Conservation (phyloP, 2,113 vertebrate genomes). For the Syngnathus floridae region DNA sequence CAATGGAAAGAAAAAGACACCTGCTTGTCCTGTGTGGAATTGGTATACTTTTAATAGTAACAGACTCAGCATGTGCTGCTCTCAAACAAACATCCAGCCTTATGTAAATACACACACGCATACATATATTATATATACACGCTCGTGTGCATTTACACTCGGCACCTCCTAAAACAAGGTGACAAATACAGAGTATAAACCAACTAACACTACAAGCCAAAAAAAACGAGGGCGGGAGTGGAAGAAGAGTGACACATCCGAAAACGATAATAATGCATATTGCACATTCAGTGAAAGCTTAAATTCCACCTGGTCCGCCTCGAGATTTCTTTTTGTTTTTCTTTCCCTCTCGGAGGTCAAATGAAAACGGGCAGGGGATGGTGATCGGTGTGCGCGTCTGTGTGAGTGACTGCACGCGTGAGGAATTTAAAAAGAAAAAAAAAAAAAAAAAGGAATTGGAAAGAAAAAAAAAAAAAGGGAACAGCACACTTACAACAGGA, state of each 20-base stretch:
- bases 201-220: constrained; percentile 79
- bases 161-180: constrained; percentile 98
- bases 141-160: not conserved
- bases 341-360: constrained; percentile 52
- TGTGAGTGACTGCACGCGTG: constrained; percentile 19
- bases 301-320: constrained; percentile 81
- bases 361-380: constrained; percentile 47
- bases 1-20: constrained; percentile 77
- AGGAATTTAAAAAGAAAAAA: constrained; percentile 5
- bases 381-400: constrained; percentile 4
- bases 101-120: not conserved
- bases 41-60: constrained; percentile 86
- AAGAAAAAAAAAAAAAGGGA: constrained; percentile 23
- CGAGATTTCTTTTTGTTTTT: constrained; percentile 57
- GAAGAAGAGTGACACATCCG: constrained; percentile 73
- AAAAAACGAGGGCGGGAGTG: constrained; percentile 52
- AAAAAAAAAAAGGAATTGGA: not conserved
- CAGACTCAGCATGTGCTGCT: constrained; percentile 90
- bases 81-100: constrained; percentile 71
- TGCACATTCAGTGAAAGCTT: constrained; percentile 97
- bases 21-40: constrained; percentile 81
- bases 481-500: constrained; percentile 71
- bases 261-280: constrained; percentile 81
- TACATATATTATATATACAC: not conserved
- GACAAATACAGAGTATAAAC: constrained; percentile 82